A percentile compares a stretch with the other conserved stretches of the same genome.
phyloP scores from a whole-genome alignment of 2,888 invertebrate species.

The Lamellibrachia columna region DNA sequence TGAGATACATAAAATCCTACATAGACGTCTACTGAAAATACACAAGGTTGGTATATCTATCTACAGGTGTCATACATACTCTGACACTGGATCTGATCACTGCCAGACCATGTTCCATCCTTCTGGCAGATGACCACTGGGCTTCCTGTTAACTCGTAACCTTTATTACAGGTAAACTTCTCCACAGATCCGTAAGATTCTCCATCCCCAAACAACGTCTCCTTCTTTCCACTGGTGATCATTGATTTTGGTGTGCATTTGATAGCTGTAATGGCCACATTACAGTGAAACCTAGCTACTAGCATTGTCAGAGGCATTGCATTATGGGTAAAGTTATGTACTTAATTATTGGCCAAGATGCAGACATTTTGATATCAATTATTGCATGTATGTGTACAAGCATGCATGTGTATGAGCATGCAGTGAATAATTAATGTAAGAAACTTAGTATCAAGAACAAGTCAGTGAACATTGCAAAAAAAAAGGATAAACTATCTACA shows the following conservation, averaged over 20 bases:
- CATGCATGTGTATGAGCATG: too few species aligned
- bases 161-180: not conserved
- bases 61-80: not conserved
- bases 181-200: not conserved
- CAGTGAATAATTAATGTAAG: too few species aligned
- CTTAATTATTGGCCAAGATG: not conserved
- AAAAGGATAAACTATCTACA: not conserved
- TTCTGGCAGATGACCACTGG: not conserved
- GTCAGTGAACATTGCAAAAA: not conserved
- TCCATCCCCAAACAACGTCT: not conserved
- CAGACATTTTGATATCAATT: not conserved
- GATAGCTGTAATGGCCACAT: not conserved
- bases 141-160: constrained; percentile 18
- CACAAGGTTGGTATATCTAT: not conserved
- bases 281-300: not conserved
- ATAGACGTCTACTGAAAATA: not conserved
- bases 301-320: not conserved
- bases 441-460: too few species aligned
- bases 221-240: not conserved
- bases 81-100: not conserved
- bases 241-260: not conserved
- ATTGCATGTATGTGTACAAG: not conserved
- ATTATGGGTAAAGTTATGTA: not conserved
- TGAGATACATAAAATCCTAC: not conserved
- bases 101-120: constrained; percentile 23